Base-by-base conservation (phyloP, 1,140 invertebrate species). In the Pomacea maculata region DNA sequence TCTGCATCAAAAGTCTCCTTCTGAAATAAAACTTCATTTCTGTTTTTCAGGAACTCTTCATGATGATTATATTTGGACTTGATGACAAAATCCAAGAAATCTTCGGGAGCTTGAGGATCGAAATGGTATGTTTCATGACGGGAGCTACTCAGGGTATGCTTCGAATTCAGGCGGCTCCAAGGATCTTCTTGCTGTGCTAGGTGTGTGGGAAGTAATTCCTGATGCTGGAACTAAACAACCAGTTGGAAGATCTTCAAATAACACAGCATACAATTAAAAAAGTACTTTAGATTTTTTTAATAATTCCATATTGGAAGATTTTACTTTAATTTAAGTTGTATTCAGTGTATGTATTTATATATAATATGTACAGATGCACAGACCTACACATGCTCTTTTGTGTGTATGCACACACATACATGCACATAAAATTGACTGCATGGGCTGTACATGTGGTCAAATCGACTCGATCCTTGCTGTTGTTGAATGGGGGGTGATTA, bases 41-140 rank as follows among this genome's bases (percentile, higher is more conserved):
- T 89, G 61, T 86, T 87, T 61, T 83, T 89, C 0, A 91, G 83
- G 29, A 91, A 87, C 64, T 89, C 89, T 29, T 85, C 85, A 82
- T 92, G 89, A n/a, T 92, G 91, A 80, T 91, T 81, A 81, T 92
- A 92, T 76, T 88, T 79, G 25, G 90, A 85, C 82, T 91, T 92
- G 9, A 92, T 80, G 63, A 90, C 80, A 86, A 92, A 92, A 80
- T 92, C 91, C 25, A 92, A 82, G 74, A 85, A 88, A 83, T 92
- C 91, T 29, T 84, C 85, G 65, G 91, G 91, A 21, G 90, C 90
- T 75, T 87, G 78, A 15, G 90, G 88, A 75, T 92, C 91, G 80
- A 83, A 83, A 79, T 90, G 87, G 67, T 86, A 89, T 15, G 88
- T 86, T 79, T 92, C 88, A 72, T 87, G 83, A 21, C 91, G 80